Evolutionary conservation across 2,797 vertebrate genomes (phyloP).

Genomic region (Aldrovandia affinis): DNA sequence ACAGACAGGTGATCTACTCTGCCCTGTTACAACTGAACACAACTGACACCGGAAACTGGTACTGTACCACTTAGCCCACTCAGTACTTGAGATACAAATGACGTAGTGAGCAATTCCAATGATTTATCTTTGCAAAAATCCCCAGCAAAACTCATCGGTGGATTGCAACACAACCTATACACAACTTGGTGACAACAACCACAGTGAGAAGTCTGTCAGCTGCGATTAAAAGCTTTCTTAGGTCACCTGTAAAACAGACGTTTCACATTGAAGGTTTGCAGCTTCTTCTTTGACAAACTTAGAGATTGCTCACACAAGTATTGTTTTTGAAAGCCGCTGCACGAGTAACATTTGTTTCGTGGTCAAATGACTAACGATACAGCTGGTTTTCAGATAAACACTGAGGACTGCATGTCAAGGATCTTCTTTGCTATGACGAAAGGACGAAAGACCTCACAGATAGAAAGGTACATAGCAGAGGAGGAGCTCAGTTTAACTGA

Average conservation of each 20-base stretch:
- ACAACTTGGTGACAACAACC: neutral
- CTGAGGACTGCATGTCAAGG: neutral
- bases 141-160: neutral
- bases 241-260: neutral
- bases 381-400: neutral
- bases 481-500: neutral
- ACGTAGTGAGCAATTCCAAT: neutral
- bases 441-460: neutral
- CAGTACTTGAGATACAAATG: too few relatives aligned
- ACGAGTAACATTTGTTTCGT: conserved; percentile 8
- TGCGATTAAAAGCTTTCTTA: neutral
- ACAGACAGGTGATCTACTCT: neutral
- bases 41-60: neutral
- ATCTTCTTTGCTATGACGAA: neutral
- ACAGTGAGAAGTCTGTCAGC: neutral
- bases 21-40: neutral
- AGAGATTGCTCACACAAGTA: neutral
- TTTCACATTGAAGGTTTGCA: neutral
- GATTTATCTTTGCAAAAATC: neutral
- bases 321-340: neutral
- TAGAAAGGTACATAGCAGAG: neutral
- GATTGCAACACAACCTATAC: neutral
- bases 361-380: neutral
- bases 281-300: neutral
- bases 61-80: neutral